Percentiles rank a stretch among this genome's conserved stretches.
These are phyloP conservation scores for Prunella himalayana DNA, from an alignment of 2,113 vertebrate species.

Conservation along the genomic window DNA sequence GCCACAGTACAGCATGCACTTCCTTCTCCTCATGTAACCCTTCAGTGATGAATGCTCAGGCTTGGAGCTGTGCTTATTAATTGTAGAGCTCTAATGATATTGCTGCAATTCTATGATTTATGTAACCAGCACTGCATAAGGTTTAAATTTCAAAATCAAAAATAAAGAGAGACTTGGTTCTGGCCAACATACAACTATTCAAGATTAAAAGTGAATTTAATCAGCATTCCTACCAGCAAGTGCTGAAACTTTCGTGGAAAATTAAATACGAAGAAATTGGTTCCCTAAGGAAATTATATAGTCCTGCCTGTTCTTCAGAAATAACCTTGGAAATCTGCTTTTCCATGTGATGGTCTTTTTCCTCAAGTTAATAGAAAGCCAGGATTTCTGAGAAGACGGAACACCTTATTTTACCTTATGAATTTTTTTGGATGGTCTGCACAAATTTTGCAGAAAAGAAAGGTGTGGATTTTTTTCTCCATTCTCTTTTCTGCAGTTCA, in stretches of 20 bases:
- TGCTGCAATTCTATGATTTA: neutral
- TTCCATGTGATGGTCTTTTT: neutral
- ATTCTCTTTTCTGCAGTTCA: neutral
- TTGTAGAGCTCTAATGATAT: neutral
- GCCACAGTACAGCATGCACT: accelerated
- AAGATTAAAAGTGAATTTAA: neutral
- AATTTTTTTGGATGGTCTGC: neutral
- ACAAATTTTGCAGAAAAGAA: neutral
- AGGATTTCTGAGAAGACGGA: neutral
- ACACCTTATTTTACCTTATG: neutral
- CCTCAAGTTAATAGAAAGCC: neutral
- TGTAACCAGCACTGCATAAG: neutral
- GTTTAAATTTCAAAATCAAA: neutral
- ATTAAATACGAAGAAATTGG: neutral
- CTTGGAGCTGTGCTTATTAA: neutral
- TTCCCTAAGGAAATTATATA: neutral
- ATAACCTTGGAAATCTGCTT: neutral
- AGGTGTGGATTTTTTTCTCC: neutral
- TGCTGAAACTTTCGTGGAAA: neutral
- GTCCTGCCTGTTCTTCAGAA: neutral
- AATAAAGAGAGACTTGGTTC: neutral
- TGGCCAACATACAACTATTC: neutral
- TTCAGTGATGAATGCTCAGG: neutral
- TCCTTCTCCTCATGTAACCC: neutral
- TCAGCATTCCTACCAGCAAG: neutral